Percentiles rank a stretch among this genome's conserved stretches.
Evolutionary conservation across 37 sponge, comb jelly and placozoan species (phyloP).

Genomic region (Ianthella basta): DNA sequence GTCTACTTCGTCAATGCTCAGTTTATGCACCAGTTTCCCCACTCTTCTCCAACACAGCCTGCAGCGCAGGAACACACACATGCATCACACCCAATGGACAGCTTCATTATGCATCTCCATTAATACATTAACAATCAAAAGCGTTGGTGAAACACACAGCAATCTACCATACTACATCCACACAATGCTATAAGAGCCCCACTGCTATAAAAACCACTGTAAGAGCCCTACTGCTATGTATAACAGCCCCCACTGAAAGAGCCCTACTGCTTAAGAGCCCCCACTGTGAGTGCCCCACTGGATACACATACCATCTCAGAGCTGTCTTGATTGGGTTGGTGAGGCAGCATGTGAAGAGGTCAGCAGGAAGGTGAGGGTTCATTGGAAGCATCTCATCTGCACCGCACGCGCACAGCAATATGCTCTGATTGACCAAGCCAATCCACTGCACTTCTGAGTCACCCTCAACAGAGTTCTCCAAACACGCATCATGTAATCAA

Average conservation of each 20-base stretch:
- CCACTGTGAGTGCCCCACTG: not conserved
- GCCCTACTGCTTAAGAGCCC: no score
- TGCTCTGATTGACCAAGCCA: conserved; percentile 62
- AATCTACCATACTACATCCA: no score
- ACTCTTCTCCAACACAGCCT: conserved; percentile 46
- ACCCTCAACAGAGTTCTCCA: conserved; percentile 28
- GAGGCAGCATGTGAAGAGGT: conserved; percentile 95
- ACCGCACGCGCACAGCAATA: conserved; percentile 90
- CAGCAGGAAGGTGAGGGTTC: conserved; percentile 94
- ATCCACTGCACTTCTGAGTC: not conserved
- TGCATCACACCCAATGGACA: not conserved
- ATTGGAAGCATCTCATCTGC: conserved; percentile 89
- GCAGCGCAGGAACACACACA: not conserved
- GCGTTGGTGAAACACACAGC: no score
- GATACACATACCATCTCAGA: conserved; percentile 50
- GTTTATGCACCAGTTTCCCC: conserved; percentile 51
- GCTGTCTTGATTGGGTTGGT: conserved; percentile 93
- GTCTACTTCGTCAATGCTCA: conserved; percentile 73
- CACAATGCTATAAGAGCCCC: no score
- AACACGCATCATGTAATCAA: conserved; percentile 12
- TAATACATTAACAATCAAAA: no score
- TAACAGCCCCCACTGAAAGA: no score
- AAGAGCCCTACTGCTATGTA: no score
- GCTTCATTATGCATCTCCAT: no score
- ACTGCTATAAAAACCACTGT: no score